phyloP scores from a whole-genome alignment of 2,888 invertebrate genomes.

The Anticlea derivata region DNA sequence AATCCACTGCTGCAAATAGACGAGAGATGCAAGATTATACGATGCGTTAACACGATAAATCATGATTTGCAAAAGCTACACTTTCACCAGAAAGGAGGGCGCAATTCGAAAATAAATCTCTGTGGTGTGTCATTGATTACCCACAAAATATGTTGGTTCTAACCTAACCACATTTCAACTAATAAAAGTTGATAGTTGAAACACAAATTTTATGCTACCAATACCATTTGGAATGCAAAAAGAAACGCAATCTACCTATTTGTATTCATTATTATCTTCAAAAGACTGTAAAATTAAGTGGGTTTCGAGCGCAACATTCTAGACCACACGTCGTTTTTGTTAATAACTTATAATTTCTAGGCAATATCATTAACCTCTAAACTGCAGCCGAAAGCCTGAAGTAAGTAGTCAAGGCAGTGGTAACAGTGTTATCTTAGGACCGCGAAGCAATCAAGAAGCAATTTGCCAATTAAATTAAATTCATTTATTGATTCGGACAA shows the following conservation, averaged over 20 bases:
- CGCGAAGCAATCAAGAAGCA: constrained; percentile 31
- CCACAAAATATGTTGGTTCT: constrained; percentile 21
- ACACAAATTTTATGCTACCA: background rate
- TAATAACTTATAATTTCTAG: constrained; percentile 51
- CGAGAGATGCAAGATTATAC: constrained; percentile 54
- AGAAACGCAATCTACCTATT: constrained; percentile 14
- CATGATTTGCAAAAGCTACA: constrained; percentile 53
- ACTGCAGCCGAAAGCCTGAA: constrained; percentile 28
- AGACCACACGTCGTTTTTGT: constrained; percentile 49
- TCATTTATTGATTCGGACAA: too few relatives aligned
- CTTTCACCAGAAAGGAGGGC: constrained; percentile 54
- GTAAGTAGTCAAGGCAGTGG: constrained; percentile 20
- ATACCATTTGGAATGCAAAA: constrained; percentile 8
- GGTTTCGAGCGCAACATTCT: constrained; percentile 62
- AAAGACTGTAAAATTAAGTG: constrained; percentile 48
- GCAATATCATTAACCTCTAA: constrained; percentile 64
- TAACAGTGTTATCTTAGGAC: constrained; percentile 26
- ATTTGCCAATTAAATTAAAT: constrained; percentile 34
- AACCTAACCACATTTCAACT: background rate
- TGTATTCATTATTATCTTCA: constrained; percentile 21
- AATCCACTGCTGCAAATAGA: constrained; percentile 23
- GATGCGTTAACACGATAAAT: constrained; percentile 46
- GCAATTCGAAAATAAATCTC: constrained; percentile 43
- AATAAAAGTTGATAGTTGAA: too few relatives aligned
- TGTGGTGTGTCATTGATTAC: constrained; percentile 36